Percentiles rank a stretch among this genome's conserved stretches.
Evolutionary conservation across 2,888 invertebrate species (phyloP).

Genomic region (Fissipunctia ypsillon): DNA sequence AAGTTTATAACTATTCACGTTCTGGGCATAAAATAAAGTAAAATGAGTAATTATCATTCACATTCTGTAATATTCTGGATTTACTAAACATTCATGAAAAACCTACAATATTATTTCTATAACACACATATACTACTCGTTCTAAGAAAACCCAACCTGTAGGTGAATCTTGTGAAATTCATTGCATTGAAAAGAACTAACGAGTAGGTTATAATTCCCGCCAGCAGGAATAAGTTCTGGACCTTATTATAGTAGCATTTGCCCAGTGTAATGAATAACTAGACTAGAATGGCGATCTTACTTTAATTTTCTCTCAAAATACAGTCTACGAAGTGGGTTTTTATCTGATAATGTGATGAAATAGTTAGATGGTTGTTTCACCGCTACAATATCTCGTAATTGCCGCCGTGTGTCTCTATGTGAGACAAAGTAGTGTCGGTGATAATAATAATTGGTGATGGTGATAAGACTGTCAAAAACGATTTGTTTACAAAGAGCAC

Average conservation of each 20-base stretch:
- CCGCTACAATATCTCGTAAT: neutral
- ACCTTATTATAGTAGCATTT: slow-evolving; percentile 26
- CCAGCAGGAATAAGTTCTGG: slow-evolving; percentile 52
- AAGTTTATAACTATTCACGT: neutral
- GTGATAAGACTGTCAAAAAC: slow-evolving; percentile 1
- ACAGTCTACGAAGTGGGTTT: slow-evolving; percentile 38
- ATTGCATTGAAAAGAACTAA: slow-evolving; percentile 34
- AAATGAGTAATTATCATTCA: neutral
- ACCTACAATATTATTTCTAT: slow-evolving; percentile 43
- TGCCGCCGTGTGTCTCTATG: neutral
- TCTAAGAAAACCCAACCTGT: slow-evolving; percentile 48
- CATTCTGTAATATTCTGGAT: slow-evolving; percentile 6
- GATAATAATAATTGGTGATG: slow-evolving; percentile 4
- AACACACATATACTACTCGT: slow-evolving; percentile 43
- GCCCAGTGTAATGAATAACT: slow-evolving; percentile 5
- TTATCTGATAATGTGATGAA: slow-evolving; percentile 24
- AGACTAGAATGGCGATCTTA: slow-evolving; percentile 28
- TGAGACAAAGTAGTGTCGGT: neutral
- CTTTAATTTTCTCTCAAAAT: slow-evolving; percentile 42
- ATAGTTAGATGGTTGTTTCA: neutral
- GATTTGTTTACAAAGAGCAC: neutral
- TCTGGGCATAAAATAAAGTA: slow-evolving; percentile 1
- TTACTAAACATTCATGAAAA: slow-evolving; percentile 52
- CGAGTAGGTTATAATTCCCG: slow-evolving; percentile 43
- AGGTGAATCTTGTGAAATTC: slow-evolving; percentile 30